These are phyloP conservation scores for Catagonus wagneri DNA, from an alignment of 2,113 vertebrate species.

Conservation along the genomic window DNA sequence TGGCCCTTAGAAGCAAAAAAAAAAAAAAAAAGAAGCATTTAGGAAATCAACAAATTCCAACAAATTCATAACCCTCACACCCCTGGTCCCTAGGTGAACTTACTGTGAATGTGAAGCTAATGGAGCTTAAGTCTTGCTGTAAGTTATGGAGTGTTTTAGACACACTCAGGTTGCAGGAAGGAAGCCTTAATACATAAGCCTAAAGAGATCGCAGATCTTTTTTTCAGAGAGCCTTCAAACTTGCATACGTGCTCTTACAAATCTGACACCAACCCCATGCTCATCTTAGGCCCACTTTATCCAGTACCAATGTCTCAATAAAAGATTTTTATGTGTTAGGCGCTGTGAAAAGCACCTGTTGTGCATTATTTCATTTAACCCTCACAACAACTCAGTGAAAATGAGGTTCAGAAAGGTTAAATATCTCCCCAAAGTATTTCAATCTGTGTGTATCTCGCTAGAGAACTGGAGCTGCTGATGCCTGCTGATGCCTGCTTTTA, in stretches of 20 bases:
- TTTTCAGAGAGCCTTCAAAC: background rate
- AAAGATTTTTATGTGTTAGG: background rate
- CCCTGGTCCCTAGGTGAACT: background rate
- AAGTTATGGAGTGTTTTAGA: background rate
- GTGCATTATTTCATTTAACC: background rate
- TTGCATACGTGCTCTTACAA: background rate
- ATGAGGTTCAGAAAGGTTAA: slow-evolving; percentile 24
- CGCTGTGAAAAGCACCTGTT: slow-evolving; percentile 33
- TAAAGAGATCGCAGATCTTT: background rate
- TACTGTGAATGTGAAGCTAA: background rate
- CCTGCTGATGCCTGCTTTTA: background rate
- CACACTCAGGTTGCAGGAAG: background rate
- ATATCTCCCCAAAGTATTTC: background rate
- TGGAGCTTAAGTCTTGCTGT: background rate
- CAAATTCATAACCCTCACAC: background rate
- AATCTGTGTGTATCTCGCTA: background rate
- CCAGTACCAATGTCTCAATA: background rate
- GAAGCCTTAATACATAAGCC: background rate
- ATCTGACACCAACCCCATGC: background rate
- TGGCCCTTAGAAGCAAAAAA: no score
- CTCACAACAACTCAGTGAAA: background rate
- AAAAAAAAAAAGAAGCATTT: no score
- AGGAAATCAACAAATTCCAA: slow-evolving; percentile 11
- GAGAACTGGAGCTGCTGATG: background rate
- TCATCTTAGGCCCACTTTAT: background rate